These are phyloP conservation scores for Drosophila affinis DNA, from an alignment of 2,888 invertebrate genomes.

Conservation along the genomic window DNA sequence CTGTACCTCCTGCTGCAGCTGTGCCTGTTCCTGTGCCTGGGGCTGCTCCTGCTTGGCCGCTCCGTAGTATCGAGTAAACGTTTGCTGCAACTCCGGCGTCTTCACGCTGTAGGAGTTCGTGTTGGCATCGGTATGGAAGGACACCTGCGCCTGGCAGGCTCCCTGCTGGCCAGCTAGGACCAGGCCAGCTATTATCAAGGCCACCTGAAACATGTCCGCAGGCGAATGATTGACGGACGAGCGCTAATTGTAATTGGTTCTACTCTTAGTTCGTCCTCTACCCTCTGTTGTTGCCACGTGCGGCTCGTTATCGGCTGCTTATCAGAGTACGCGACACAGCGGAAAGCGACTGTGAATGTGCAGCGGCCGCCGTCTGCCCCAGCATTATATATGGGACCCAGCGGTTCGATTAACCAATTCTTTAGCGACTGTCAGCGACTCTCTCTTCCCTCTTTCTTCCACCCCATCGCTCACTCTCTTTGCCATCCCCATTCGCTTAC, in stretches of 20 bases:
- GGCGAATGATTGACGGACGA: slow-evolving; percentile 5
- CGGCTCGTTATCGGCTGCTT: slow-evolving; percentile 3
- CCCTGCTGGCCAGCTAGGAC: slow-evolving; percentile 49
- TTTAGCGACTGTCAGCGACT: background rate
- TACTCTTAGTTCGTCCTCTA: background rate
- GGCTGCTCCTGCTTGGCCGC: slow-evolving; percentile 54
- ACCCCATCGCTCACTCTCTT: no score
- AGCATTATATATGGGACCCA: slow-evolving; percentile 58
- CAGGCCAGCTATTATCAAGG: slow-evolving; percentile 27
- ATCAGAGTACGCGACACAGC: background rate
- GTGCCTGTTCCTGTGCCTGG: slow-evolving; percentile 40
- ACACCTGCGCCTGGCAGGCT: slow-evolving; percentile 76
- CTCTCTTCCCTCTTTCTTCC: background rate
- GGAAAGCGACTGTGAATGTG: slow-evolving; percentile 49
- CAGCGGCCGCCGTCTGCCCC: slow-evolving; percentile 39
- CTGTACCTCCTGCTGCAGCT: slow-evolving; percentile 26
- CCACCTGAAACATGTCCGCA: slow-evolving; percentile 30
- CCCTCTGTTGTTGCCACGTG: slow-evolving; percentile 8
- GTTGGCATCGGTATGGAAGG: slow-evolving; percentile 82
- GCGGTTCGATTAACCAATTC: background rate
- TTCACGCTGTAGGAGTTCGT: slow-evolving; percentile 82
- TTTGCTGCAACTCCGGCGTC: slow-evolving; percentile 82
- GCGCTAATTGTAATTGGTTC: slow-evolving; percentile 47
- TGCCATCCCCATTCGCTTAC: no score
- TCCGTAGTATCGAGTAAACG: slow-evolving; percentile 82